Percentiles rank a stretch among this genome's conserved stretches.
Evolutionary conservation across 1,140 invertebrate species (phyloP).

Genomic region (Drosophila murphyi): DNA sequence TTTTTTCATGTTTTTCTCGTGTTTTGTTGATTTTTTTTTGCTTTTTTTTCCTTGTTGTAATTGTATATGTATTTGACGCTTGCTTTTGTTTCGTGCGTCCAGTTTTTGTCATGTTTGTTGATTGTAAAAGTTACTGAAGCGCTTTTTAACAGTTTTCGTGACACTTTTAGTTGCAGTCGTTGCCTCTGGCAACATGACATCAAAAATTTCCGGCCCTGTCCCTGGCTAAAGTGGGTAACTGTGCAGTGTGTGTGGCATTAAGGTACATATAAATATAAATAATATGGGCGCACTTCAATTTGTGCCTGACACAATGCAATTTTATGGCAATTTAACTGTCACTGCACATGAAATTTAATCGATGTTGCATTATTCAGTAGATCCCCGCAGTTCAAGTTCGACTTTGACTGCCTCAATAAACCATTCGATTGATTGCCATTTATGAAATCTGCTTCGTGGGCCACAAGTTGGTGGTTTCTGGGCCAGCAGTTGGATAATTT

Average conservation of each 20-base stretch:
- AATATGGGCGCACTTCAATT: conserved; percentile 15
- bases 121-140: conserved; percentile 80
- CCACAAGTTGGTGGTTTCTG: conserved; percentile 1
- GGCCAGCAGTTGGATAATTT: conserved; percentile 9
- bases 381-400: conserved; percentile 34
- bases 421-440: conserved; percentile 50
- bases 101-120: conserved; percentile 82
- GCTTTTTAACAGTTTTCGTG: conserved; percentile 80
- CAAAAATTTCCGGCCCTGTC: conserved; percentile 4
- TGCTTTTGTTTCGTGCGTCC: conserved; percentile 62
- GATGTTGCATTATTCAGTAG: conserved; percentile 36
- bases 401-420: conserved; percentile 46
- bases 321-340: conserved; percentile 68
- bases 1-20: not conserved
- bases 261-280: conserved; percentile 7
- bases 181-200: conserved; percentile 40
- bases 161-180: conserved; percentile 57
- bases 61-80: conserved; percentile 71
- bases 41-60: conserved; percentile 32
- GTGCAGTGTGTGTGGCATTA: conserved; percentile 6
- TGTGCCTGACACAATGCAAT: conserved; percentile 56
- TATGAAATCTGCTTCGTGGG: conserved; percentile 40
- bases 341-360: conserved; percentile 25
- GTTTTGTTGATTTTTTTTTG: conserved; percentile 4
- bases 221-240: conserved; percentile 1